phyloP scores from a whole-genome alignment of 2,113 vertebrate genomes.

The Neopipo cinnamomea region DNA sequence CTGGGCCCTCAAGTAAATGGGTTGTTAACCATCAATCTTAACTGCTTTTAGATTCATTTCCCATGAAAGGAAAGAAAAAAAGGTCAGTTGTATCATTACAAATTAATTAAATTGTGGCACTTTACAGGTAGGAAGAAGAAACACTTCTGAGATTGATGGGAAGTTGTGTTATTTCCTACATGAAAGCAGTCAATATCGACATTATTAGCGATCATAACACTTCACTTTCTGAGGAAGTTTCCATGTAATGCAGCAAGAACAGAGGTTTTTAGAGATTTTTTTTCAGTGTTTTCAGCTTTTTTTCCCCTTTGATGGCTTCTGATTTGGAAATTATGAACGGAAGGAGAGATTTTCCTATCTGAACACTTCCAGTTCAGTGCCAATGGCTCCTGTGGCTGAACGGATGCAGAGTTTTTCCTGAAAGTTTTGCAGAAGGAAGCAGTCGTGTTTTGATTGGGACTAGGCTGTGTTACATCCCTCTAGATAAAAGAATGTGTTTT shows the following conservation, averaged over 20 bases:
- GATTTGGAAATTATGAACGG: neutral
- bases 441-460: slow-evolving; percentile 15
- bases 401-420: slow-evolving; percentile 37
- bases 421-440: slow-evolving; percentile 51
- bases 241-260: neutral
- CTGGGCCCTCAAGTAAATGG: neutral
- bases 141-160: neutral
- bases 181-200: neutral
- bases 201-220: neutral
- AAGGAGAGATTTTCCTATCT: slow-evolving; percentile 9
- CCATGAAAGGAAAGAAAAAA: neutral
- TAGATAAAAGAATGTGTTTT: slow-evolving; percentile 38
- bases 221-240: slow-evolving; percentile 16
- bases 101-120: too few relatives aligned
- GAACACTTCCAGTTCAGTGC: neutral
- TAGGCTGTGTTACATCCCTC: neutral
- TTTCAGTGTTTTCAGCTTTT: neutral
- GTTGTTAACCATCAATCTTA: neutral
- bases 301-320: neutral
- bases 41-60: neutral
- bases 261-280: neutral
- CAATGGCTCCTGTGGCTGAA: neutral
- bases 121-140: neutral
- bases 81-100: neutral
- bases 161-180: neutral